Base-by-base conservation (phyloP, 2,888 invertebrate species). In the Sarcophaga variegata region DNA sequence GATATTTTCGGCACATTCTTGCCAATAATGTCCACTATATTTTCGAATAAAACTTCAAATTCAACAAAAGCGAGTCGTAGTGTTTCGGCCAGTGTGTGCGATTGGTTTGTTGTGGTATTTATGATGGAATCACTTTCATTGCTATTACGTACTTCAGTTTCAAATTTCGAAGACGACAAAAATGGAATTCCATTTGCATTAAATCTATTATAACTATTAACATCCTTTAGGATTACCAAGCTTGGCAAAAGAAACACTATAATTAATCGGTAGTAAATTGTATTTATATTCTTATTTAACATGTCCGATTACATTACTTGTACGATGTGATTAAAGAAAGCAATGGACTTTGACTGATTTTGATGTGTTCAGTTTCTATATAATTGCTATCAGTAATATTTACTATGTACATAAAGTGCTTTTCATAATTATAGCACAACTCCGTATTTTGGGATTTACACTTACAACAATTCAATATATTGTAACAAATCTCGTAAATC, bases 1-100 rank as follows among this genome's bases (percentile, higher is more conserved):
- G 82, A 70, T 75, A 88, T 88, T 77, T 86, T 71, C n/a, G 88
- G 85, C 2, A 84, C 82, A 83, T 75, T 83, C 37, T 59, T 70
- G 11, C 79, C 71, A 14, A 87, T 62, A 47, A 67, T 87, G 22
- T 85, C 47, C 11, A 86, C 45, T 37, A 88, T 72, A 76, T 86
- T 84, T 45, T 81, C 86, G 20, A 87, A 84, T 45, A 88, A 60
- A 20, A 77, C 69, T 17, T 88, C 83, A 74, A 89, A 83, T 83
- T 89, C 88, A 12, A 22, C 60, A 25, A 85, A 81, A 45, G 81
- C 83, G 47, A 79, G 47, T 17, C 71, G 79, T n/a, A 89, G 47
- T 6, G 82, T 60, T 63, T 77, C 70, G 2, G 60, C 74, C 62
- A 87, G 70, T 8, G 76, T 79, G 20, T 70, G 54, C 4, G 17